phyloP scores from a whole-genome alignment of 2,797 vertebrate genomes.

The Gymnopithys bicolor region DNA sequence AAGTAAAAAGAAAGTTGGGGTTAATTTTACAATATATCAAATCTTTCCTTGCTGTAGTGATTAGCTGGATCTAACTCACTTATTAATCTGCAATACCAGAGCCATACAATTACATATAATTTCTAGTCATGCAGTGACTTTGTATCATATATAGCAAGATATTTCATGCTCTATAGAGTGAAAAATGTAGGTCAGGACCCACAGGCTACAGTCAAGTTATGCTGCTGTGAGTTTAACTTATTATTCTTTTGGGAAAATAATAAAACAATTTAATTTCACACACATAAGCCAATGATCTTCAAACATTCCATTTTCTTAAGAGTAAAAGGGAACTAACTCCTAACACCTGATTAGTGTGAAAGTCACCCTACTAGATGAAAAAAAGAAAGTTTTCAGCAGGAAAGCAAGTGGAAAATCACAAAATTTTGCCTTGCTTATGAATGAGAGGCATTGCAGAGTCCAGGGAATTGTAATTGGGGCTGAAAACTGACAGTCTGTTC shows the following conservation, averaged over 20 bases:
- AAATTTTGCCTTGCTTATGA: not conserved
- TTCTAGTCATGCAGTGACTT: conserved; percentile 14
- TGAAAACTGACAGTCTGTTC: not conserved
- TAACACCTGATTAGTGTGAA: not conserved
- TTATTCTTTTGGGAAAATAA: conserved; percentile 28
- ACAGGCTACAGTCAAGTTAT: conserved; percentile 21
- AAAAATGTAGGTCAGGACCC: conserved; percentile 53
- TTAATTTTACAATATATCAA: not conserved
- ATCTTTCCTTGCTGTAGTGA: not conserved
- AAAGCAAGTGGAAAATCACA: not conserved
- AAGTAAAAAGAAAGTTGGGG: not conserved
- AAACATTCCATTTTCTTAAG: conserved; percentile 5
- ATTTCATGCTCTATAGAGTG: conserved; percentile 37
- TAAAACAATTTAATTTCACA: conserved; percentile 49
- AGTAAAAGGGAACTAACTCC: not conserved
- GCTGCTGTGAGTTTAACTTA: conserved; percentile 15
- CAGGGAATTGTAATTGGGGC: not conserved
- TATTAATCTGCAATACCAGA: conserved; percentile 1
- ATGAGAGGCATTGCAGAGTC: not conserved
- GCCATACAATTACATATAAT: not conserved
- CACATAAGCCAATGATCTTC: conserved; percentile 30
- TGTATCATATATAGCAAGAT: not conserved
- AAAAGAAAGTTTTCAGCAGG: not conserved
- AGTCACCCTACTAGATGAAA: not conserved
- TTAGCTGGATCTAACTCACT: not conserved